A percentile compares a stretch with the other conserved stretches of the same genome.
Evolutionary conservation across 2,797 vertebrate species (phyloP).

Genomic region (Phaenicophaeus curvirostris): DNA sequence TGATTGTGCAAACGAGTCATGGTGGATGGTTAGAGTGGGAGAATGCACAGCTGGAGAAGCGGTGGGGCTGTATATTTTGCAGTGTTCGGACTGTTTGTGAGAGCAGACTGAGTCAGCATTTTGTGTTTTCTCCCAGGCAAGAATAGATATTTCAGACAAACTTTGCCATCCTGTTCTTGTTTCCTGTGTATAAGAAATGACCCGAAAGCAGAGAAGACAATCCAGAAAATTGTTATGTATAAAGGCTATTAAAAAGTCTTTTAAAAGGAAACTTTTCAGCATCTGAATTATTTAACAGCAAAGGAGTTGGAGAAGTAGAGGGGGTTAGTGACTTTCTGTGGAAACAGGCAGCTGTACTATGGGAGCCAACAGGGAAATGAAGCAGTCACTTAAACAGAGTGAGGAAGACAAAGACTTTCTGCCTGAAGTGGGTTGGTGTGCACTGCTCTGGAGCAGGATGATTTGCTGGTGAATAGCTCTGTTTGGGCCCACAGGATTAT

Average conservation of each 20-base stretch:
- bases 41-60: neutral
- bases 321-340: neutral
- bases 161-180: slow-evolving; percentile 16
- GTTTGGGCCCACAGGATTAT: neutral
- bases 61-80: neutral
- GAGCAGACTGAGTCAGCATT: slow-evolving; percentile 42
- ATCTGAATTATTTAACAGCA: neutral
- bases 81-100: slow-evolving; percentile 12
- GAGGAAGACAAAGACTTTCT: neutral
- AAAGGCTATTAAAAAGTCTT: neutral
- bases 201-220: neutral
- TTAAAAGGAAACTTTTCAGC: neutral
- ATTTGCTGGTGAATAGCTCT: neutral
- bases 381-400: neutral
- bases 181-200: slow-evolving; percentile 22
- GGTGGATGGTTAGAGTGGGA: neutral
- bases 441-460: neutral
- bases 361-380: neutral
- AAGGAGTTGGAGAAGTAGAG: neutral
- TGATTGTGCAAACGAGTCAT: neutral
- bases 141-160: slow-evolving; percentile 36
- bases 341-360: neutral
- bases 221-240: neutral
- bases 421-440: neutral
- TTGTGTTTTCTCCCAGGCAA: neutral